These are phyloP conservation scores for Lampris megalopsis DNA, from an alignment of 2,113 vertebrate species.

Conservation along the genomic window DNA sequence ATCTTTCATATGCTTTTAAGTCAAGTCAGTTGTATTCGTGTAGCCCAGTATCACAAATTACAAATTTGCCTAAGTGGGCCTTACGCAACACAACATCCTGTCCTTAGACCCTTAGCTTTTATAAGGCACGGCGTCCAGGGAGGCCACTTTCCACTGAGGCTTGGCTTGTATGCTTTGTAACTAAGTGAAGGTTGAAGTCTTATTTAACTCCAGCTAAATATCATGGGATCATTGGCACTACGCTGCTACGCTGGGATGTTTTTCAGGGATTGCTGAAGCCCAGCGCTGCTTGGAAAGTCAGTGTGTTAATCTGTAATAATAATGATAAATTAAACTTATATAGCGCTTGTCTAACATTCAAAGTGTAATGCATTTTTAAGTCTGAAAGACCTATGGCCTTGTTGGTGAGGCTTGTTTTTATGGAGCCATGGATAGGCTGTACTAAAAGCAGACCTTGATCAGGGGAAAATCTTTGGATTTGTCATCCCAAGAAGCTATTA, in stretches of 20 bases:
- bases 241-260: constrained; percentile 26
- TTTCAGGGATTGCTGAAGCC: background rate
- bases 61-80: too few species aligned
- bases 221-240: constrained; percentile 10
- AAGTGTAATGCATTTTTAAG: constrained; percentile 3
- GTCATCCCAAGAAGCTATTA: constrained; percentile 18
- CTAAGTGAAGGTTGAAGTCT: constrained; percentile 5
- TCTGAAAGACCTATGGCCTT: background rate
- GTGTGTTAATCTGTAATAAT: constrained; percentile 29
- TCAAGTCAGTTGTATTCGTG: too few species aligned
- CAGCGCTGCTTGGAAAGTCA: background rate
- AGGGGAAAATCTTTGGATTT: constrained; percentile 17
- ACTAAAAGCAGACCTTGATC: constrained; percentile 1
- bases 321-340: too few species aligned
- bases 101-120: background rate
- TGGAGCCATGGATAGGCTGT: background rate
- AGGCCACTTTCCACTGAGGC: background rate
- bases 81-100: too few species aligned
- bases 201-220: constrained; percentile 40
- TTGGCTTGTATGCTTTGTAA: background rate
- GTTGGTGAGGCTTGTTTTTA: background rate
- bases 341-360: too few species aligned
- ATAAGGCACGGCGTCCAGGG: background rate
- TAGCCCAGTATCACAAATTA: too few species aligned
- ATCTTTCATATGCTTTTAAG: too few species aligned